Base-by-base conservation (phyloP, 1,140 invertebrate species). In the Lutraria rhynchaena region DNA sequence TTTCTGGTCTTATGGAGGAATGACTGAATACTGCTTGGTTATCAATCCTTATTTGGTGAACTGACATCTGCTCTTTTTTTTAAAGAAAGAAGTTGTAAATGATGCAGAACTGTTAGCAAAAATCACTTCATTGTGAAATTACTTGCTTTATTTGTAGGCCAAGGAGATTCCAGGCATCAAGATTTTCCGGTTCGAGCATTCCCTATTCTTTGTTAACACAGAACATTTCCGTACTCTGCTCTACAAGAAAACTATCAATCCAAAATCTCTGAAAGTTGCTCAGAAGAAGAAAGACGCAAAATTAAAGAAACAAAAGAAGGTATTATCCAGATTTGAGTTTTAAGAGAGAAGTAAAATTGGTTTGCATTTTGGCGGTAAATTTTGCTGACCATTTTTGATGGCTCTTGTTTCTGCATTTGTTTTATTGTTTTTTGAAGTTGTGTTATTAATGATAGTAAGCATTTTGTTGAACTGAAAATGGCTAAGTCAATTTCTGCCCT, bases 141-240 rank as follows among this genome's bases (percentile, higher is more conserved):
- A n/a, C n/a, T n/a, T n/a, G n/a, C n/a, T n/a, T n/a, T n/a, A n/a
- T 83, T 87, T 89, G 22, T 80, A 92, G 92, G 90, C 91, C 24
- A 82, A 89, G 75, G 88, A 91, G 75, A 87, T 93, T 29, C 84
- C 87, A 35, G 88, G 90, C 13, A 90, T 93, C 65, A 93, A 92
- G 70, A 92, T 93, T 22, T 91, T 92, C 84, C 84, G 91, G 9
- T 92, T 91, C 84, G 92, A 92, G 37, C 87, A 89, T 58, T 89
- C 91, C 2, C 81, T 93, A 51, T 91, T 91, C 74, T 93, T 90
- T 89, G 92, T 91, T 27, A 93, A 92, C 83, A 82, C 83, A 0
- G 91, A 92, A 77, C 87, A 90, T 76, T 93, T 93, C 81, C 82
- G 86, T 33, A 87, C 87, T 19, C 86, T 83, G 15, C 44, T 93